Conservation (phyloP, 2,797 vertebrate genomes). For the Spea hammondii region DNA sequence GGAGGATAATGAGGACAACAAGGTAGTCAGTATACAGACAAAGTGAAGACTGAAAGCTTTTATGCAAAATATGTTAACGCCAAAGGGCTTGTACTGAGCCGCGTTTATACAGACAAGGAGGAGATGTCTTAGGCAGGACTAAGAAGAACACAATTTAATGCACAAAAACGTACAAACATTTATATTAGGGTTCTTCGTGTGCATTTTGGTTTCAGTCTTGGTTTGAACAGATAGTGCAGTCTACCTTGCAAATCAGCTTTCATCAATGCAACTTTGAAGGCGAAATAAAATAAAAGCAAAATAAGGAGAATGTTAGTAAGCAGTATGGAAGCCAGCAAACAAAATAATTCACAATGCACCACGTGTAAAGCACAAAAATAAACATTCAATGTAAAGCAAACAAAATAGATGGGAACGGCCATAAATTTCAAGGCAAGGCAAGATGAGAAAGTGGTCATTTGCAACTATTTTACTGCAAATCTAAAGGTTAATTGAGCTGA, state of each 20-base stretch:
- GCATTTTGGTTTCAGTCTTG: constrained; percentile 80
- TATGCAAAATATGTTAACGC: constrained; percentile 69
- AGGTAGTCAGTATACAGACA: constrained; percentile 71
- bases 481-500: constrained; percentile 71
- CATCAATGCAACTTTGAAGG: constrained; percentile 98
- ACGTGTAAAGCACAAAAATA: constrained; percentile 67
- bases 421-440: constrained; percentile 72
- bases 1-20: constrained; percentile 67
- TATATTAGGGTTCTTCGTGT: constrained; percentile 59
- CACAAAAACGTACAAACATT: constrained; percentile 56
- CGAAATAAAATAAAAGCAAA: constrained; percentile 82
- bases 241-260: constrained; percentile 99
- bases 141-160: constrained; percentile 52
- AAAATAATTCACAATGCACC: constrained; percentile 69
- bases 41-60: constrained; percentile 76
- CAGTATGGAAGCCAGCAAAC: constrained; percentile 80
- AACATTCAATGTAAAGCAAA: constrained; percentile 70
- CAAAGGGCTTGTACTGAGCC: constrained; percentile 51
- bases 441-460: constrained; percentile 72
- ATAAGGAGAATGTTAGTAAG: constrained; percentile 93
- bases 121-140: constrained; percentile 47
- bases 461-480: constrained; percentile 67
- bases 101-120: constrained; percentile 54
- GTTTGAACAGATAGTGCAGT: constrained; percentile 84
- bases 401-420: constrained; percentile 73